These are phyloP conservation scores for Elaphurus davidianus DNA, from an alignment of 2,113 vertebrate species.

Conservation along the genomic window DNA sequence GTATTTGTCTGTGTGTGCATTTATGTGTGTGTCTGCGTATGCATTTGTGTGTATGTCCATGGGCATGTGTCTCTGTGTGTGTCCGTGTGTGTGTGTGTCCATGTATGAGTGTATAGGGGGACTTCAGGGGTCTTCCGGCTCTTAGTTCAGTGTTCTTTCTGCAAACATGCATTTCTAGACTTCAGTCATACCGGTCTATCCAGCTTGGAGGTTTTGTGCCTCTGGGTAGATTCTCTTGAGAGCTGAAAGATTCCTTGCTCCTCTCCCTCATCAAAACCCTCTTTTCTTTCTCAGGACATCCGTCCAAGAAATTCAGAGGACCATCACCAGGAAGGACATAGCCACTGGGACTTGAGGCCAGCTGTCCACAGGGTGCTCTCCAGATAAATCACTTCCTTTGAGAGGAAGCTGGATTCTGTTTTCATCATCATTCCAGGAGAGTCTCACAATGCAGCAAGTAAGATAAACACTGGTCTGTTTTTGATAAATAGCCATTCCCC, in stretches of 20 bases:
- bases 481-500: not conserved
- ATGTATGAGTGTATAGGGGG: not conserved
- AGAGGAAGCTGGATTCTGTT: not conserved
- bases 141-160: not conserved
- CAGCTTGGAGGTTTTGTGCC: too few relatives aligned
- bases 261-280: not conserved
- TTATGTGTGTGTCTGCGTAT: not conserved
- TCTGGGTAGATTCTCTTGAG: not conserved
- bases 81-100: not conserved
- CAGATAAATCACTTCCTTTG: rapidly evolving
- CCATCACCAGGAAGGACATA: not conserved
- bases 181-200: rapidly evolving
- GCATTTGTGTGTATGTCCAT: not conserved
- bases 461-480: not conserved
- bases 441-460: not conserved
- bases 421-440: not conserved
- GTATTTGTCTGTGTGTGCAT: not conserved
- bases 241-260: not conserved
- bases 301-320: not conserved
- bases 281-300: not conserved
- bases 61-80: not conserved
- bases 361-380: not conserved
- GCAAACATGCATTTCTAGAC: not conserved
- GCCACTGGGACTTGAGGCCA: not conserved
- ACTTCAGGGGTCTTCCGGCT: not conserved